These are phyloP conservation scores for Parnassius glacialis DNA, from an alignment of 2,888 invertebrate genomes.

Conservation along the genomic window DNA sequence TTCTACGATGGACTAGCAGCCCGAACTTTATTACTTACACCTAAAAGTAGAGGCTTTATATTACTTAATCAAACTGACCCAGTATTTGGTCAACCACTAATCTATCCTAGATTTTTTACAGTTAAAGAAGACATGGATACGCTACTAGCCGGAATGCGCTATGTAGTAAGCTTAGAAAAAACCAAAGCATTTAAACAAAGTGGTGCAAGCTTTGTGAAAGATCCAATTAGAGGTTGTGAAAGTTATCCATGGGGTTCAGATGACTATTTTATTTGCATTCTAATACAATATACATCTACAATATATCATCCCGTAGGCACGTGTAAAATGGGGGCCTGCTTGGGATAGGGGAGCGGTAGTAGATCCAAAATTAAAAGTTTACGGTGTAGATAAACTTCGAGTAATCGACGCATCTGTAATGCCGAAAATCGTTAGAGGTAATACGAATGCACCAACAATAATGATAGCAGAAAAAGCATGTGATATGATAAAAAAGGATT, in stretches of 20 bases:
- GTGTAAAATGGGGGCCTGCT: slow-evolving; percentile 86
- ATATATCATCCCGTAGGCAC: slow-evolving; percentile 86
- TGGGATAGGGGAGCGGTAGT: slow-evolving; percentile 84
- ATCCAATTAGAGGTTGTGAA: slow-evolving; percentile 81
- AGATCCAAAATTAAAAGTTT: slow-evolving; percentile 82
- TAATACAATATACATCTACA: slow-evolving; percentile 84
- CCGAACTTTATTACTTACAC: slow-evolving; percentile 82
- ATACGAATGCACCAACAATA: slow-evolving; percentile 91
- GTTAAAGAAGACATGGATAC: slow-evolving; percentile 83
- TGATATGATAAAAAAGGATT: slow-evolving; percentile 86
- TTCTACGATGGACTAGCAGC: slow-evolving; percentile 83
- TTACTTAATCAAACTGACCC: slow-evolving; percentile 86
- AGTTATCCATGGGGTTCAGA: slow-evolving; percentile 80
- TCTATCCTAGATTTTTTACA: slow-evolving; percentile 86
- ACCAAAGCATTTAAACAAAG: slow-evolving; percentile 81
- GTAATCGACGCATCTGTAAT: slow-evolving; percentile 86
- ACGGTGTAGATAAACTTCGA: slow-evolving; percentile 82
- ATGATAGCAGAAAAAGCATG: slow-evolving; percentile 93
- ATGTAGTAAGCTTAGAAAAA: slow-evolving; percentile 79
- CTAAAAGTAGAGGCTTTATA: slow-evolving; percentile 83
- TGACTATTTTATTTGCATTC: slow-evolving; percentile 84
- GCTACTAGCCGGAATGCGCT: slow-evolving; percentile 82
- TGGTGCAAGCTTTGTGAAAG: slow-evolving; percentile 78
- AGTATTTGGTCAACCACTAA: slow-evolving; percentile 84
- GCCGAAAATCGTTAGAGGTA: slow-evolving; percentile 84